Percentiles rank a stretch among this genome's conserved stretches.
phyloP scores from a whole-genome alignment of 2,113 vertebrate genomes.

The Tympanuchus pallidicinctus region DNA sequence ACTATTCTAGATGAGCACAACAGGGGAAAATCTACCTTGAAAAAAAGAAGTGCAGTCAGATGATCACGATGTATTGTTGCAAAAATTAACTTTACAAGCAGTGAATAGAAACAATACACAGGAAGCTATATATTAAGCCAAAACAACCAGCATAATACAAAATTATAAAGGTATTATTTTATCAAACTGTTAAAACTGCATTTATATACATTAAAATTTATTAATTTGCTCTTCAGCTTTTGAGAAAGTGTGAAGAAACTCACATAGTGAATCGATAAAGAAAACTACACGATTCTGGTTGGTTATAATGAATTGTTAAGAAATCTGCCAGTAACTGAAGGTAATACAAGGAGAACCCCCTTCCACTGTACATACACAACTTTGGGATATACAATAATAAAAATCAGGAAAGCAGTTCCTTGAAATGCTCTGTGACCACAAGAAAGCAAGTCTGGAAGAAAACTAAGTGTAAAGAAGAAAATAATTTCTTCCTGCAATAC shows the following conservation, averaged over 20 bases:
- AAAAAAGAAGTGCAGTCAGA: background rate
- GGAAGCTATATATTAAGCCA: background rate
- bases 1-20: background rate
- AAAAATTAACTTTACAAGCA: background rate
- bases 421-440: background rate
- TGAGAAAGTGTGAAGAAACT: background rate
- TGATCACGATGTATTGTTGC: background rate
- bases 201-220: background rate
- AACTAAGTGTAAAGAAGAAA: background rate
- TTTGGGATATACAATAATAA: background rate
- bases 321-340: background rate
- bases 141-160: background rate
- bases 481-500: background rate
- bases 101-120: background rate
- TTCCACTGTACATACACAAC: background rate
- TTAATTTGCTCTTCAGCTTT: background rate
- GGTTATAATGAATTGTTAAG: background rate
- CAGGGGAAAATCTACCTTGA: background rate
- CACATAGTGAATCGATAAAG: background rate
- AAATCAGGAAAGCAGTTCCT: background rate
- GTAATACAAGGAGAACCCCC: fast-evolving
- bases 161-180: background rate
- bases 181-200: background rate
- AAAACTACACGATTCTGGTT: background rate
- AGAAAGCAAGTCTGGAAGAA: background rate